Conservation (phyloP, 2,888 invertebrate species). For the Melolontha melolontha region DNA sequence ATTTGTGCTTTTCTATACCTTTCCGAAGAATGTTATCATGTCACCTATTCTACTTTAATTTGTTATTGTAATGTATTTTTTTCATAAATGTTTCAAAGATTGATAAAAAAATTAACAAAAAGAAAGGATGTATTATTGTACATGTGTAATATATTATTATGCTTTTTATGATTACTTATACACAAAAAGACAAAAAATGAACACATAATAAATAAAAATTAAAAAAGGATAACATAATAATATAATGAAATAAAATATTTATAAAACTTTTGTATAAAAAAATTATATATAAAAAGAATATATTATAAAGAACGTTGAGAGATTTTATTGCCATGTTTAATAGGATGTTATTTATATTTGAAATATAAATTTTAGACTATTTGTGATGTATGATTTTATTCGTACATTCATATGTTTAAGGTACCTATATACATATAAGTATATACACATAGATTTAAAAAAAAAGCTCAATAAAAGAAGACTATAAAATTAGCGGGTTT, state of each 20-base stretch:
- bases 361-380: slow-evolving; percentile 39
- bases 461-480: slow-evolving; percentile 52
- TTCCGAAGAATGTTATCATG: slow-evolving; percentile 2
- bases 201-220: slow-evolving; percentile 20
- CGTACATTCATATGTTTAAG: slow-evolving; percentile 6
- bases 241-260: slow-evolving; percentile 32
- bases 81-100: no score
- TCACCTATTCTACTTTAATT: neutral
- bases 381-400: slow-evolving; percentile 40
- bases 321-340: slow-evolving; percentile 40
- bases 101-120: slow-evolving; percentile 4
- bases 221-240: slow-evolving; percentile 16
- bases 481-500: slow-evolving; percentile 52
- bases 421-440: slow-evolving; percentile 30
- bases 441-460: slow-evolving; percentile 37
- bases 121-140: slow-evolving; percentile 26
- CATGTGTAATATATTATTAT: slow-evolving; percentile 32
- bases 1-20: slow-evolving; percentile 36
- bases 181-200: slow-evolving; percentile 4
- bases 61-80: neutral
- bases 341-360: slow-evolving; percentile 38
- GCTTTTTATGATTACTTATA: slow-evolving; percentile 29
- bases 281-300: slow-evolving; percentile 35
- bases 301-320: slow-evolving; percentile 32
- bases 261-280: slow-evolving; percentile 42